These are phyloP conservation scores for Zoanthus sansibaricus DNA, from an alignment of 92 coral and sea anemone genomes.

Conservation along the genomic window DNA sequence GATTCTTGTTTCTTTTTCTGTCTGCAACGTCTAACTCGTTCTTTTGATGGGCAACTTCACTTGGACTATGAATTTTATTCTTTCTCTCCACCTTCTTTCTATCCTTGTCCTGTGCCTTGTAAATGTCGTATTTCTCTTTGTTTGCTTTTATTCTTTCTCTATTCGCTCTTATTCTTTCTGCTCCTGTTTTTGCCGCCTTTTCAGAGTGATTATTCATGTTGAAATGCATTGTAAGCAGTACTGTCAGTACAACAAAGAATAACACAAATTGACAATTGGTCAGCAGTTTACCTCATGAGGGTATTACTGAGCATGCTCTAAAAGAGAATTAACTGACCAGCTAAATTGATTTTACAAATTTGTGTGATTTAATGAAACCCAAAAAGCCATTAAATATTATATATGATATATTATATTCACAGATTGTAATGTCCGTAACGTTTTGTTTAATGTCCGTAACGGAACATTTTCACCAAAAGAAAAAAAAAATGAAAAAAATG, in stretches of 20 bases:
- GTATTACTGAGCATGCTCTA: constrained; percentile 16
- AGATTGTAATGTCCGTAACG: constrained; percentile 9
- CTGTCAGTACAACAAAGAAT: neutral
- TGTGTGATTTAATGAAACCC: neutral
- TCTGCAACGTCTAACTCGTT: neutral
- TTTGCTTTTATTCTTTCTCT: constrained; percentile 16
- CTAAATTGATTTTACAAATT: neutral
- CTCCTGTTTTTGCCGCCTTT: neutral
- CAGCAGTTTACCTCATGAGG: constrained; percentile 9
- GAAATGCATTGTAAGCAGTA: no score
- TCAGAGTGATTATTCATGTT: neutral
- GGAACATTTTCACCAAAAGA: neutral
- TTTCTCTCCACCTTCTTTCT: neutral
- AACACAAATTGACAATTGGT: neutral
- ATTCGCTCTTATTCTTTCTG: constrained; percentile 9
- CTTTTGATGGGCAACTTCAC: neutral
- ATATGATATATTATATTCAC: neutral
- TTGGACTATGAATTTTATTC: constrained; percentile 2
- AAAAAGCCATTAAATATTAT: neutral
- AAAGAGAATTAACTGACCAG: constrained; percentile 21
- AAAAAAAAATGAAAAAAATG: constrained; percentile 7
- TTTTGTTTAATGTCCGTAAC: neutral
- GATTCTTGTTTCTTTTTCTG: neutral
- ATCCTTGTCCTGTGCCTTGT: constrained; percentile 13
- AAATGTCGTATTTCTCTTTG: neutral